Conservation (phyloP, 2,888 invertebrate genomes). For the Prenolepis imparis region DNA sequence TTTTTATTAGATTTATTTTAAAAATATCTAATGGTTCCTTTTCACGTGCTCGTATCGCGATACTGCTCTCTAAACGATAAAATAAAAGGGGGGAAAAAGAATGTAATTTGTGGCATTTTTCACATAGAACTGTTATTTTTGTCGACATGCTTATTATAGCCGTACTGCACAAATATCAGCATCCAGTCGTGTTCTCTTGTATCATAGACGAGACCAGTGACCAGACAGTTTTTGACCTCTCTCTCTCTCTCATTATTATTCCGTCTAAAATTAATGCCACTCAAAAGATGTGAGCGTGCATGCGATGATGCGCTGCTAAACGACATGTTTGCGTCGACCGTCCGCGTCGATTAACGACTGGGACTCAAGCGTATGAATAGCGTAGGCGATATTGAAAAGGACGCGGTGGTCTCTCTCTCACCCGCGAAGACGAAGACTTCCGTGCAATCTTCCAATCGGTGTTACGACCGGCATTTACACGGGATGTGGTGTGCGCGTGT, state of each 20-base stretch:
- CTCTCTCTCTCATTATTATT: conserved; percentile 16
- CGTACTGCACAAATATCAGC: neutral
- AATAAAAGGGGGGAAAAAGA: neutral
- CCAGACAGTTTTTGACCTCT: conserved; percentile 34
- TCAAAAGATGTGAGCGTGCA: conserved; percentile 7
- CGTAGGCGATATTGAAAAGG: conserved; percentile 54
- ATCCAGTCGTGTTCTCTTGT: conserved; percentile 10
- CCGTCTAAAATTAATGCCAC: conserved; percentile 39
- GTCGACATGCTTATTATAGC: conserved; percentile 11
- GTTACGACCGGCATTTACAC: conserved; percentile 58
- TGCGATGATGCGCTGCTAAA: neutral
- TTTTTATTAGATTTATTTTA: conserved; percentile 41
- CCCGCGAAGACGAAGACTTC: conserved; percentile 66
- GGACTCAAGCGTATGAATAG: conserved; percentile 35
- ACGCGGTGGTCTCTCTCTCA: conserved; percentile 38
- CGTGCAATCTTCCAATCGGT: conserved; percentile 79
- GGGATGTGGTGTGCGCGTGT: conserved; percentile 29
- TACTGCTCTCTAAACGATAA: conserved; percentile 9
- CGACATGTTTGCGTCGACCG: conserved; percentile 41
- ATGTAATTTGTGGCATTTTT: conserved; percentile 41
- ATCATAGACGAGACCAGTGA: conserved; percentile 21
- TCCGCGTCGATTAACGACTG: conserved; percentile 40
- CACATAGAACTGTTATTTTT: conserved; percentile 29
- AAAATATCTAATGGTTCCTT: conserved; percentile 33
- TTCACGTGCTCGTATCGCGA: neutral